These are phyloP conservation scores for Drosophila aldrichi DNA, from an alignment of 2,888 invertebrate genomes.

Conservation along the genomic window DNA sequence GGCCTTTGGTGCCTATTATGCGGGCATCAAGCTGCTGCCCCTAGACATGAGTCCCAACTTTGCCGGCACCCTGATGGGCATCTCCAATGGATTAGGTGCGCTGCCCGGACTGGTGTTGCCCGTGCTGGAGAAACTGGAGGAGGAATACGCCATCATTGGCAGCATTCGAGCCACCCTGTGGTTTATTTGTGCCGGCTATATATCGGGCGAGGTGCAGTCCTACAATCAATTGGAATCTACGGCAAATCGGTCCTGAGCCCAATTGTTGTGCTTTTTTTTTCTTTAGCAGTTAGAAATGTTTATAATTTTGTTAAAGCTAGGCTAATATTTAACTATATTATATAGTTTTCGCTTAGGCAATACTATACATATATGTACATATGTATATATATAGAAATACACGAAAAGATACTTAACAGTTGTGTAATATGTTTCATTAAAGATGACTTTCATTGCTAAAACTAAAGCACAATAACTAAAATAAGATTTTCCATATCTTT, in stretches of 20 bases:
- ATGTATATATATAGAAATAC: slow-evolving; percentile 28
- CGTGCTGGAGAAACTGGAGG: slow-evolving; percentile 78
- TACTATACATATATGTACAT: slow-evolving; percentile 13
- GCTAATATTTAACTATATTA: slow-evolving; percentile 37
- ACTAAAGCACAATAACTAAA: slow-evolving; percentile 66
- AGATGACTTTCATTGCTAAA: slow-evolving; percentile 44
- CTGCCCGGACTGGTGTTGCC: slow-evolving; percentile 89
- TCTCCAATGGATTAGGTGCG: slow-evolving; percentile 89
- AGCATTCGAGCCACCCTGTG: slow-evolving; percentile 61
- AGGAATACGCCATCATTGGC: slow-evolving; percentile 86
- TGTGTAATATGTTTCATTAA: slow-evolving; percentile 16
- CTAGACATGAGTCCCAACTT: slow-evolving; percentile 89
- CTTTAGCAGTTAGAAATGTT: slow-evolving; percentile 21
- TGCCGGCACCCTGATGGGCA: slow-evolving; percentile 89
- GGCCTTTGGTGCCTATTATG: slow-evolving; percentile 90
- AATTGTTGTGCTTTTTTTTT: background rate
- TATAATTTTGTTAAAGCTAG: slow-evolving; percentile 34
- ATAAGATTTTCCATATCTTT: slow-evolving; percentile 57
- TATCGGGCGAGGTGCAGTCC: slow-evolving; percentile 66
- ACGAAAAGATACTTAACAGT: slow-evolving; percentile 26
- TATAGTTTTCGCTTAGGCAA: slow-evolving; percentile 32
- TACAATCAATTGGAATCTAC: slow-evolving; percentile 59
- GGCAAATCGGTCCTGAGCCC: background rate
- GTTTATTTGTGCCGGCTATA: slow-evolving; percentile 56
- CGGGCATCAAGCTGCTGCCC: slow-evolving; percentile 88